These are phyloP conservation scores for Promerops cafer DNA, from an alignment of 2,113 vertebrate species.

Conservation along the genomic window DNA sequence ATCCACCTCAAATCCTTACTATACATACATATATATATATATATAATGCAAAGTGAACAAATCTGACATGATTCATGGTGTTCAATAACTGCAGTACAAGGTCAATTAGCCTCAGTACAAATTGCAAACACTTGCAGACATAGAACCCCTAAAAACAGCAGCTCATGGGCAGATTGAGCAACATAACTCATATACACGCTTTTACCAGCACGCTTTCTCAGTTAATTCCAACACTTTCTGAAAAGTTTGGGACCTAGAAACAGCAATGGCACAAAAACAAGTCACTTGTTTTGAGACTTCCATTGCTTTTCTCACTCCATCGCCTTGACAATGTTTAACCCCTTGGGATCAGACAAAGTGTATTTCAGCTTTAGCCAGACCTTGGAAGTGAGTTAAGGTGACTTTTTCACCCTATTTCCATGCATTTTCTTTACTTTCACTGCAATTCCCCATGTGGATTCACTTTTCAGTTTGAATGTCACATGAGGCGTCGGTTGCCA, in stretches of 20 bases:
- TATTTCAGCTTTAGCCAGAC: background rate
- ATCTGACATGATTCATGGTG: background rate
- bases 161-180: background rate
- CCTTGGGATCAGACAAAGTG: background rate
- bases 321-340: background rate
- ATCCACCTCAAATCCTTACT: background rate
- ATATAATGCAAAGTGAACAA: background rate
- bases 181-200: background rate
- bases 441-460: background rate
- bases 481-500: rapidly evolving
- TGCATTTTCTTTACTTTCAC: background rate
- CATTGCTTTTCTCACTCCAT: background rate
- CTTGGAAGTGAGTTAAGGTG: background rate
- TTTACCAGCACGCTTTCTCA: background rate
- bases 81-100: background rate
- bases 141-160: background rate
- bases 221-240: background rate
- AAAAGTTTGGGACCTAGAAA: background rate
- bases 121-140: background rate
- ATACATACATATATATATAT: background rate
- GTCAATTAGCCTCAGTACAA: slow-evolving; percentile 15
- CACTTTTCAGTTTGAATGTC: background rate
- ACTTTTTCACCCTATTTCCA: background rate
- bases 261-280: background rate
- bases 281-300: background rate